Evolutionary conservation across 1,140 invertebrate genomes (phyloP).

Genomic region (Danaus plexippus): DNA sequence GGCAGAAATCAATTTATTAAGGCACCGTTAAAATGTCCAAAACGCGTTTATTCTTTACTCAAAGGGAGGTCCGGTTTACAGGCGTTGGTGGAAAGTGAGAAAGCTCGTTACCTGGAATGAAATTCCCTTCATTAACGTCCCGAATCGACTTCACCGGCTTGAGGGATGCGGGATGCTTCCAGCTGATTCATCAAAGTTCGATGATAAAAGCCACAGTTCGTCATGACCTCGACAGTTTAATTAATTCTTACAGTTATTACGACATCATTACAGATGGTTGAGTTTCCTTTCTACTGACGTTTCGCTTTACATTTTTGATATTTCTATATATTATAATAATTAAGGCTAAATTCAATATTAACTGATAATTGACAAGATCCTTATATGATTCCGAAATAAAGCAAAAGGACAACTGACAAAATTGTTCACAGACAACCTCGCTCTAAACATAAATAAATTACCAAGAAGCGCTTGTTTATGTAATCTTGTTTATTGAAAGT

Average conservation of each 20-base stretch:
- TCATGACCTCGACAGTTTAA: neutral
- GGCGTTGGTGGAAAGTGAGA: conserved; percentile 22
- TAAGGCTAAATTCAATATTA: no score
- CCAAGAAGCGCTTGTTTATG: conserved; percentile 25
- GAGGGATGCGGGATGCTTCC: conserved; percentile 6
- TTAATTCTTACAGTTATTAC: no score
- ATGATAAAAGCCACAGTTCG: conserved; percentile 13
- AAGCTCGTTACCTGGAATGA: conserved; percentile 24
- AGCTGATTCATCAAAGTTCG: conserved; percentile 21
- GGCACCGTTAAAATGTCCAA: conserved; percentile 1
- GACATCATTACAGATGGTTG: no score
- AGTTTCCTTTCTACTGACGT: no score
- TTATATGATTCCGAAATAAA: neutral
- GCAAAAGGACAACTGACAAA: conserved; percentile 17
- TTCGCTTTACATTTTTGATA: no score
- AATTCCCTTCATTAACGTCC: conserved; percentile 27
- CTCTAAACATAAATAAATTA: conserved; percentile 22
- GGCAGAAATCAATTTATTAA: no score
- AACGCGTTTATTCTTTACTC: conserved; percentile 6
- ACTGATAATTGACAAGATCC: no score
- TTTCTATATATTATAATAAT: no score
- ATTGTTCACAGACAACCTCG: conserved; percentile 21
- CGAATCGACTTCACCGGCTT: conserved; percentile 20
- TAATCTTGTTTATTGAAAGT: conserved; percentile 18
- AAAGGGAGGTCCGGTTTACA: conserved; percentile 12